Base-by-base conservation (phyloP, 2,797 vertebrate species). In the Sebastes glaucus region DNA sequence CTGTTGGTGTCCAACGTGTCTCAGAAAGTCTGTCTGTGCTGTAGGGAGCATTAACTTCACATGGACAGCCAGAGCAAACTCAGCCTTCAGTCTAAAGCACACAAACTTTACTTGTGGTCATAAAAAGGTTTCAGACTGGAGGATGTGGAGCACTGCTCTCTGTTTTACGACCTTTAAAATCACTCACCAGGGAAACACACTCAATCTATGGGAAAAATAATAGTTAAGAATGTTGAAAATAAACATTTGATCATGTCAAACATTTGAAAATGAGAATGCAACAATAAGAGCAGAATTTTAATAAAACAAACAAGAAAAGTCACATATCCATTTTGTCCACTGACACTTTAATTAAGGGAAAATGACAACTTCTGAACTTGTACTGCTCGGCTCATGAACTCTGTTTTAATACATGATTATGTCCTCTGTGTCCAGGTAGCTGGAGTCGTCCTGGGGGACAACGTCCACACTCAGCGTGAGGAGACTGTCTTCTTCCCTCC, bases 381-480 rank as follows among this genome's bases (percentile, higher is more conserved):
- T 55, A 42, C 27, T n/a, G 60, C 4, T 27, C 46, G 6, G 65
- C 76, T 71, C 30, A 28, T 56, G 56, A 28, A 30, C 32, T 80
- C 18, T 20, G 8, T 32, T 49, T 52, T 18, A 28, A 38, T 13
- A 1, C 9, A 3, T 5, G 1, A 67, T 71, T 4, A 18, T 63
- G n/a, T 25, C 72, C 35, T 82, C 35, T 78, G 33, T 20, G 72
- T 56, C 4, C 88, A 95, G 94, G 92, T 94, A 92, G 90, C 89
- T 20, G 80, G 74, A 75, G 83, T 74, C 69, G 3, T 74, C 87
- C 83, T 49, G 80, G 75, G 74, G 85, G 89, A 53, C 70, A 77
- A 66, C 80, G 2, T 33, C 57, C 61, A 27, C 52, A 27, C 28
- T 71, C 82, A 35, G 42, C 7, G 77, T 60, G 81, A 84, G 84